A percentile compares a stretch with the other conserved stretches of the same genome.
Evolutionary conservation across 2,113 vertebrate genomes (phyloP).

Genomic region (Boulengeromyrus knoepffleri): DNA sequence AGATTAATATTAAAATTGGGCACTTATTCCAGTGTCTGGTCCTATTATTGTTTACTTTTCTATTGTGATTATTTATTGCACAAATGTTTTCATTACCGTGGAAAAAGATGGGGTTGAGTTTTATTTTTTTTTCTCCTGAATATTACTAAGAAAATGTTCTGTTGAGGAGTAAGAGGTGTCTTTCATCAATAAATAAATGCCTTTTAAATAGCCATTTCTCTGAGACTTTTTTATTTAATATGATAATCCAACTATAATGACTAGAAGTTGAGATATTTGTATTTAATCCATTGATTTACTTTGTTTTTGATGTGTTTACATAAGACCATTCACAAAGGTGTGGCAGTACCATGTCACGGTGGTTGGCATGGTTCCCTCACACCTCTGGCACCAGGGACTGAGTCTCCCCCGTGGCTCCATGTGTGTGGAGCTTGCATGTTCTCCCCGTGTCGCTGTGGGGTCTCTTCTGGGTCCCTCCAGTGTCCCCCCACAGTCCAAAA

Average conservation of each 20-base stretch:
- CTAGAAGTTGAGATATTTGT: not conserved
- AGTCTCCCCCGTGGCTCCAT: not conserved
- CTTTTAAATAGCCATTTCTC: conserved; percentile 54
- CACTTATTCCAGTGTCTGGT: conserved; percentile 49
- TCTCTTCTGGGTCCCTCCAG: not conserved
- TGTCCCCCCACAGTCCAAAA: not conserved
- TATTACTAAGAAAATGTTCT: conserved; percentile 58
- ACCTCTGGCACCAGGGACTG: not conserved
- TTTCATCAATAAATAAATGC: conserved; percentile 75
- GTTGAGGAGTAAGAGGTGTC: conserved; percentile 56
- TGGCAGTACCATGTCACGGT: not conserved
- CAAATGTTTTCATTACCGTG: conserved; percentile 57
- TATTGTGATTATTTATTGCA: conserved; percentile 63
- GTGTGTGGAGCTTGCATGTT: not conserved
- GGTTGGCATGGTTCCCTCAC: not conserved
- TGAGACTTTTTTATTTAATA: not conserved
- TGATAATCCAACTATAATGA: not conserved
- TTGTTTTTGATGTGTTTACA: not conserved
- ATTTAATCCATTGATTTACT: not conserved
- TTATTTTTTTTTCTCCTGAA: conserved; percentile 32
- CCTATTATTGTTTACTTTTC: conserved; percentile 41
- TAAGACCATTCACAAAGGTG: not conserved
- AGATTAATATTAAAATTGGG: conserved; percentile 36
- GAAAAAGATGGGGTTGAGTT: conserved; percentile 45
- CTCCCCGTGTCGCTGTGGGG: not conserved